phyloP scores from a whole-genome alignment of 2,113 vertebrate genomes.

The Mus pahari region DNA sequence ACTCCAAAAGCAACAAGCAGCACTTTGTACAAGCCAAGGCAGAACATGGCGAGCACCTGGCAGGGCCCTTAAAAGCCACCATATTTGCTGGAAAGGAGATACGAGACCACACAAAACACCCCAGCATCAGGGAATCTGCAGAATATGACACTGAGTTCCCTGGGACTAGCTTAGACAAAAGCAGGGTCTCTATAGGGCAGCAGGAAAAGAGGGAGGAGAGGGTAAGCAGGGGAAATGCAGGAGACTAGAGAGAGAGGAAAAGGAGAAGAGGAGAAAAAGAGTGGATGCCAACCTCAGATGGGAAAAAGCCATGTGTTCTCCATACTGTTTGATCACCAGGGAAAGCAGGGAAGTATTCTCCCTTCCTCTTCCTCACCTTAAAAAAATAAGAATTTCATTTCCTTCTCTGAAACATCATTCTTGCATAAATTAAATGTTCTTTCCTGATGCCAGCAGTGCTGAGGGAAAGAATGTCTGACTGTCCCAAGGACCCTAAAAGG shows the following conservation, averaged over 20 bases:
- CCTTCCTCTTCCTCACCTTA: conserved; percentile 79
- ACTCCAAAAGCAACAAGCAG: background rate
- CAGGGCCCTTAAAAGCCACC: conserved; percentile 75
- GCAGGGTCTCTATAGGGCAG: conserved; percentile 75
- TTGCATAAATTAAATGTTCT: conserved; percentile 67
- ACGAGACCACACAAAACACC: conserved; percentile 83
- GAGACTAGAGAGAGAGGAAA: background rate
- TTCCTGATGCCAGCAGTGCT: conserved; percentile 47
- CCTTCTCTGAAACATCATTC: conserved; percentile 77
- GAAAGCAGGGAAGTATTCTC: conserved; percentile 85
- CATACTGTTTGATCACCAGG: conserved; percentile 75
- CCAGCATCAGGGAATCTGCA: conserved; percentile 82
- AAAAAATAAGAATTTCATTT: conserved; percentile 72
- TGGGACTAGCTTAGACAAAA: conserved; percentile 69
- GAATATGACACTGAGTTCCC: conserved; percentile 83
- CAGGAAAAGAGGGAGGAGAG: background rate
- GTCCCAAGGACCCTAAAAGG: conserved; percentile 32
- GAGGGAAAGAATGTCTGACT: background rate
- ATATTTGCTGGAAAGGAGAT: conserved; percentile 82
- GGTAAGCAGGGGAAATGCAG: background rate
- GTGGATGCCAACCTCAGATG: conserved; percentile 80
- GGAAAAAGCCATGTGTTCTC: conserved; percentile 84
- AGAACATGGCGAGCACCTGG: conserved; percentile 81
- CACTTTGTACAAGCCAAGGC: conserved; percentile 68
- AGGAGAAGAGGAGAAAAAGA: conserved; percentile 32